phyloP scores from a whole-genome alignment of 1,140 invertebrate species.

The Trachelipus rathkii region DNA sequence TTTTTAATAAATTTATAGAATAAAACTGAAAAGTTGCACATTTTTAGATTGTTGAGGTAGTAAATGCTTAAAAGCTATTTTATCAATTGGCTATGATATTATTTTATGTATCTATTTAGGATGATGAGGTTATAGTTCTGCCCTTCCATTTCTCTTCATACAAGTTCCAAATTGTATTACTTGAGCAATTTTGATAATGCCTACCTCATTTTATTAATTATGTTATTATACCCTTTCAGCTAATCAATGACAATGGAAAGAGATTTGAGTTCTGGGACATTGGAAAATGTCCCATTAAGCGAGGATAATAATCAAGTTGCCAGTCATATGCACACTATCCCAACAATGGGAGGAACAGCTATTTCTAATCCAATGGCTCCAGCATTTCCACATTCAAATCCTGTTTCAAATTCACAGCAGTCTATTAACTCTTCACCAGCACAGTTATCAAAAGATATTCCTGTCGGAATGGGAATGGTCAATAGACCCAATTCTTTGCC shows the following conservation, averaged over 20 bases:
- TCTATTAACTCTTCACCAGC: not conserved
- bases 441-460: not conserved
- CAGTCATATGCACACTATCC: not conserved
- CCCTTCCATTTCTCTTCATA: no score
- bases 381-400: not conserved
- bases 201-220: no score
- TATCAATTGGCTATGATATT: no score
- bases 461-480: not conserved
- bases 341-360: slow-evolving; percentile 8
- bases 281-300: not conserved
- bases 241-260: slow-evolving; percentile 1
- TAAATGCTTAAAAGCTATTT: no score
- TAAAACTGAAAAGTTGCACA: no score
- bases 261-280: slow-evolving; percentile 4
- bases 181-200: no score
- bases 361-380: not conserved
- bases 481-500: not conserved
- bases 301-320: not conserved
- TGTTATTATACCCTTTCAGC: no score
- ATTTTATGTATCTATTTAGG: no score
- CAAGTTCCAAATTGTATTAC: no score
- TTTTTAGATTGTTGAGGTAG: no score
- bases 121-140: no score
- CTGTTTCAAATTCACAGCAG: not conserved
- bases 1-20: no score